Evolutionary conservation across 2,113 vertebrate species (phyloP).

Genomic region (Anser brachyrhynchus): DNA sequence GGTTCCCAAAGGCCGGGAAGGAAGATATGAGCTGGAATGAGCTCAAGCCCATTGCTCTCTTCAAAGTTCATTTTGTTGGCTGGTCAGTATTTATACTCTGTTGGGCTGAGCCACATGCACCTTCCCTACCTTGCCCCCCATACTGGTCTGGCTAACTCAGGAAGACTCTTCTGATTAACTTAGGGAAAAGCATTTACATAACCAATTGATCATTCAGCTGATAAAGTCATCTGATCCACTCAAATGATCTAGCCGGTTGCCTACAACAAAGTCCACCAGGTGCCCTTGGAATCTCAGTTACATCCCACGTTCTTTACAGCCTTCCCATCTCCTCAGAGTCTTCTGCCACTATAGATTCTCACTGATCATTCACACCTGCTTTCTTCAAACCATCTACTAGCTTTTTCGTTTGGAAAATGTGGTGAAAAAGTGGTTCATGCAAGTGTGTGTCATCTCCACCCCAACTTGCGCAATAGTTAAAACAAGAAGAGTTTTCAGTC

Average conservation of each 20-base stretch:
- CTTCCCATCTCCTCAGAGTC: rapidly evolving
- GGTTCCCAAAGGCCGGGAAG: neutral
- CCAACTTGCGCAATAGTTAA: neutral
- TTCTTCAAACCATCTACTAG: neutral
- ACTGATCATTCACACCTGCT: neutral
- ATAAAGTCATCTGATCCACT: neutral
- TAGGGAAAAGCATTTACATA: neutral
- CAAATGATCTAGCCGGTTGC: rapidly evolving
- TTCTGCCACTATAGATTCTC: neutral
- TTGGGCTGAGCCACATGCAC: too few species aligned
- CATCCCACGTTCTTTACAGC: rapidly evolving
- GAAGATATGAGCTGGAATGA: neutral
- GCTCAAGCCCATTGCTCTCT: neutral
- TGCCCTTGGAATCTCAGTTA: neutral
- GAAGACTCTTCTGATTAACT: neutral
- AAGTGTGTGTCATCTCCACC: neutral
- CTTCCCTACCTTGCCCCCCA: too few species aligned
- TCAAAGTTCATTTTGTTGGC: neutral
- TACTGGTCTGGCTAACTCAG: neutral
- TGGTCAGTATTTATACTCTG: neutral
- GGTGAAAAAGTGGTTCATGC: neutral
- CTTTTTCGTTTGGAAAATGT: neutral
- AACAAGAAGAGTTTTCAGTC: neutral
- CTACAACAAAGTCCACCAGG: neutral
- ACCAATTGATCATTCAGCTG: rapidly evolving